Conservation (phyloP, 2,113 vertebrate genomes). For the Symphodus melops region DNA sequence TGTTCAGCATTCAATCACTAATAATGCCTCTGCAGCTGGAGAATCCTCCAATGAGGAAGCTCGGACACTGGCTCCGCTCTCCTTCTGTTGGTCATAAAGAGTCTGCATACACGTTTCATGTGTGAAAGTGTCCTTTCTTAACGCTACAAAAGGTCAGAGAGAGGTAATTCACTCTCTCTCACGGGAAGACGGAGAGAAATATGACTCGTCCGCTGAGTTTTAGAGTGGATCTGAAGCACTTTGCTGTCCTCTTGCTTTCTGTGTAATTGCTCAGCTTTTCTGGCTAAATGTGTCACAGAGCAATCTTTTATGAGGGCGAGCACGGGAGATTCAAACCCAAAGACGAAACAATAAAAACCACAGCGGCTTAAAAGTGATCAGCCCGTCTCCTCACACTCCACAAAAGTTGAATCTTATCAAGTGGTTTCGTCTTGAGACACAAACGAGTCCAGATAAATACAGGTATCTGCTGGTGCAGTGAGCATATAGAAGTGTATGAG, state of each 20-base stretch:
- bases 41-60: conserved; percentile 5
- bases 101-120: conserved; percentile 54
- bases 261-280: conserved; percentile 49
- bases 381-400: background rate
- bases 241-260: conserved; percentile 50
- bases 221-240: conserved; percentile 31
- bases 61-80: conserved; percentile 38
- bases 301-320: conserved; percentile 34
- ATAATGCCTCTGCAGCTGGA: background rate
- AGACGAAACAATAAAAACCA: conserved; percentile 24
- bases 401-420: too few species aligned
- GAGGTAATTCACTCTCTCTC: conserved; percentile 57
- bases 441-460: too few species aligned
- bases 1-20: conserved; percentile 29
- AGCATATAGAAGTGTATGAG: too few species aligned
- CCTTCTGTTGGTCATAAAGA: conserved; percentile 36
- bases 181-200: conserved; percentile 22
- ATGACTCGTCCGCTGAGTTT: conserved; percentile 29
- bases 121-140: conserved; percentile 65
- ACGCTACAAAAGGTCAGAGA: conserved; percentile 68
- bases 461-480: too few species aligned
- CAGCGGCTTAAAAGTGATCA: background rate
- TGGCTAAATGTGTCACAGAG: conserved; percentile 24
- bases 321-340: conserved; percentile 9
- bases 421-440: too few species aligned